These are phyloP conservation scores for Solen grandis DNA, from an alignment of 1,140 invertebrate species.

Conservation along the genomic window DNA sequence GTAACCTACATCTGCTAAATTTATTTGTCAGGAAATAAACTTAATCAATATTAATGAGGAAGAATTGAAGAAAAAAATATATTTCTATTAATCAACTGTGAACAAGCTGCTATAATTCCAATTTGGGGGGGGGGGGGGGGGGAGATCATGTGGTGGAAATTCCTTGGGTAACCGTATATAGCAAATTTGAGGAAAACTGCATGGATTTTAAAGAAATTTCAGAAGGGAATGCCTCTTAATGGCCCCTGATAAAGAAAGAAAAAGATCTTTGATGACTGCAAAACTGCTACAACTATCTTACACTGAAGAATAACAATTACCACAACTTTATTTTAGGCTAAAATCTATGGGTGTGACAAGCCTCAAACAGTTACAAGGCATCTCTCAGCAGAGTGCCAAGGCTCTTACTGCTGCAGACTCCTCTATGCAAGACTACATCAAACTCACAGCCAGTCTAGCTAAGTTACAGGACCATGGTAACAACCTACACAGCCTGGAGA, in stretches of 20 bases:
- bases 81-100: too few relatives aligned
- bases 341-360: not conserved
- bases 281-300: not conserved
- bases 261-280: not conserved
- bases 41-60: too few relatives aligned
- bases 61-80: too few relatives aligned
- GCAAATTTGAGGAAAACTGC: too few relatives aligned
- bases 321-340: not conserved
- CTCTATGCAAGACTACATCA: not conserved
- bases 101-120: too few relatives aligned
- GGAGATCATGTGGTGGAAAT: too few relatives aligned
- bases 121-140: too few relatives aligned
- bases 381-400: not conserved
- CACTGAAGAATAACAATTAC: not conserved
- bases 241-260: not conserved
- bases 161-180: too few relatives aligned
- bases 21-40: too few relatives aligned
- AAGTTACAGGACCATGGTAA: not conserved
- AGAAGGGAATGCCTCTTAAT: too few relatives aligned
- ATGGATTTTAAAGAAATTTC: too few relatives aligned
- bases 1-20: too few relatives aligned
- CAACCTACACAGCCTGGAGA: not conserved
- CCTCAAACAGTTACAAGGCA: not conserved
- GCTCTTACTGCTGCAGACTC: not conserved
- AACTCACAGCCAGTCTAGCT: not conserved